These are phyloP conservation scores for Tauraco hartlaubi DNA, from an alignment of 2,797 vertebrate genomes.

Conservation along the genomic window DNA sequence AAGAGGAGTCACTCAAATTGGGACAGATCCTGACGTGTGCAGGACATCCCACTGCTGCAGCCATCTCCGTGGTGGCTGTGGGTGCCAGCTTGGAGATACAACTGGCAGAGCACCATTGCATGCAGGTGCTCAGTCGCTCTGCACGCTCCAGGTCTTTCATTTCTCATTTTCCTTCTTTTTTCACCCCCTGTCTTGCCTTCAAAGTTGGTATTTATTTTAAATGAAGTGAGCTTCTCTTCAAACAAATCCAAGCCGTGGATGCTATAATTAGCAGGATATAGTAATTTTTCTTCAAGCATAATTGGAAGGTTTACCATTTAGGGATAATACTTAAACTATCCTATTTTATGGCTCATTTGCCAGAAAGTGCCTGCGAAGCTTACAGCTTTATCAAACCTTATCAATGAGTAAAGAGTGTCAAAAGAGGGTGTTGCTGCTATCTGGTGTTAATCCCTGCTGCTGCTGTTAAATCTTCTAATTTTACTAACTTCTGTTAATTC, in stretches of 20 bases:
- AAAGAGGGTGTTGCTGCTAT: neutral
- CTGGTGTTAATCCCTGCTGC: neutral
- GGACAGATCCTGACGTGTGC: neutral
- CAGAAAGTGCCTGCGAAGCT: slow-evolving; percentile 48
- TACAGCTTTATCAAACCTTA: slow-evolving; percentile 60
- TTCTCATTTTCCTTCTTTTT: neutral
- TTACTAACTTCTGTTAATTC: neutral
- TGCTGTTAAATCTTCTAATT: slow-evolving; percentile 3
- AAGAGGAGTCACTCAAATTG: neutral
- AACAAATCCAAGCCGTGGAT: slow-evolving; percentile 6
- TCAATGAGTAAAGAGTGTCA: neutral
- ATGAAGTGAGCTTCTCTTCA: slow-evolving; percentile 8
- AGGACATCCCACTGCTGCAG: neutral
- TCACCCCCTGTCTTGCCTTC: neutral
- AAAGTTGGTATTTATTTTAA: neutral
- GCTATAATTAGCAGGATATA: slow-evolving; percentile 59
- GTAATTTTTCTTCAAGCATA: slow-evolving; percentile 59
- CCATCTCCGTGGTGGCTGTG: rapidly evolving
- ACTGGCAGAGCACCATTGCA: neutral
- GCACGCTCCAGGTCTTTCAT: neutral
- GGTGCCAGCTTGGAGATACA: neutral
- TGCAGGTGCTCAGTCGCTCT: rapidly evolving
- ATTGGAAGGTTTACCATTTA: slow-evolving; percentile 63
- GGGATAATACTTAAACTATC: slow-evolving; percentile 55
- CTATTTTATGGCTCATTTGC: slow-evolving; percentile 74